Evolutionary conservation across 2,797 vertebrate species (phyloP).

Genomic region (Phrynocephalus forsythii): DNA sequence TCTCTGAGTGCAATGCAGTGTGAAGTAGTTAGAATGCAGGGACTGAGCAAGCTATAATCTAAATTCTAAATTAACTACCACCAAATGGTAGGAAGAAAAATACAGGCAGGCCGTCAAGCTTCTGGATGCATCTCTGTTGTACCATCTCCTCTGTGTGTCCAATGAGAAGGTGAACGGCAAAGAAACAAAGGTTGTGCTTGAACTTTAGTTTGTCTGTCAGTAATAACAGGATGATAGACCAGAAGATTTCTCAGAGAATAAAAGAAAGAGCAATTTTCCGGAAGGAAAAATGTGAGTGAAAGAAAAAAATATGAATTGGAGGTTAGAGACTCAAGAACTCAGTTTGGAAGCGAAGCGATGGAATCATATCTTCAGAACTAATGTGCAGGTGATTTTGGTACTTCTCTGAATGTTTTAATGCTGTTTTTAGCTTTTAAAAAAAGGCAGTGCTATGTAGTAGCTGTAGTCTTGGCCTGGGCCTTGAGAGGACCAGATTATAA

Average conservation of each 20-base stretch:
- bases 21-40: constrained; percentile 58
- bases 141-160: constrained; percentile 44
- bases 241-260: constrained; percentile 28
- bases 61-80: constrained; percentile 65
- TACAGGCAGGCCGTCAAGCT: constrained; percentile 42
- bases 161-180: constrained; percentile 38
- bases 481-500: background rate
- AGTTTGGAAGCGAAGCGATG: background rate
- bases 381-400: background rate
- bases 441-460: background rate
- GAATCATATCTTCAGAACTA: background rate
- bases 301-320: constrained; percentile 33
- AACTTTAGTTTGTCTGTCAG: constrained; percentile 53
- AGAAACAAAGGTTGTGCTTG: constrained; percentile 39
- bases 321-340: background rate
- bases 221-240: constrained; percentile 17
- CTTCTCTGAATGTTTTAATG: background rate
- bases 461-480: background rate
- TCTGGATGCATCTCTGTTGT: constrained; percentile 40
- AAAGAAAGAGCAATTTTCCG: constrained; percentile 44
- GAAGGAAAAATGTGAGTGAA: background rate
- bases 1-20: constrained; percentile 33
- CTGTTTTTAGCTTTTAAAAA: background rate
- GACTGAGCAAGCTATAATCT: constrained; percentile 55
- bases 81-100: constrained; percentile 51